Base-by-base conservation (phyloP, 2,888 invertebrate species). In the Cylloceria caligata region DNA sequence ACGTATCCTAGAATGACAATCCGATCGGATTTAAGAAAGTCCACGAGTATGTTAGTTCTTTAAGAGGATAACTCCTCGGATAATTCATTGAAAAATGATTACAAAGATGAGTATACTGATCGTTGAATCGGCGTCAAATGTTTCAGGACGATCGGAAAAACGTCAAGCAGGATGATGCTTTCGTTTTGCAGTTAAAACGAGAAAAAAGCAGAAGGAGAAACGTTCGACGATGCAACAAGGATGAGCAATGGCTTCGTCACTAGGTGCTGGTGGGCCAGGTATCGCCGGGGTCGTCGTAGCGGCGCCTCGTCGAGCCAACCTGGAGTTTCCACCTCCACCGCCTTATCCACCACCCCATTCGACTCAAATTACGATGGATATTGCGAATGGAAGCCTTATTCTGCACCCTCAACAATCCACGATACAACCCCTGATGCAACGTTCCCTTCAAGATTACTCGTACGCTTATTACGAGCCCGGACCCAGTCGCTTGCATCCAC, bases 391-490 rank as follows among this genome's bases (percentile, higher is more conserved):
- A 86, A 91, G 92, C 91, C 86, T 87, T 30, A 36, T 77, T 60
- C 21, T 65, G 42, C 78, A 81, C 88, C 89, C 84, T 88, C 89
- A 81, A 76, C 86, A 72, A 39, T 93, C 30, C 42, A 4, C 93
- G 93, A 80, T 91, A 93, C 83, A 81, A 52, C 73, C 74, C 4
- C 36, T 72, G 52, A 49, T 42, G 4, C 84, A 81, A 76, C 80
- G 80, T 6, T 67, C 81, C 19, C 36, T 88, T 64, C 93, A 93
- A 86, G 97, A 97, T 90, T 97, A 97, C 93, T 96, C 97, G 13
- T 97, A 97, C 92, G 97, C 97, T 21, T 97, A 97, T 91, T 97
- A 97, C 91, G 96, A 96, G 89, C 95, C 95, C 0, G 95, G 95
- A 1, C 94, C 95, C 6, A 94, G 94, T 80, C 94, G 94, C 87